These are phyloP conservation scores for Neolamprologus sp. DNA, from an alignment of 2,113 vertebrate species.

Conservation along the genomic window DNA sequence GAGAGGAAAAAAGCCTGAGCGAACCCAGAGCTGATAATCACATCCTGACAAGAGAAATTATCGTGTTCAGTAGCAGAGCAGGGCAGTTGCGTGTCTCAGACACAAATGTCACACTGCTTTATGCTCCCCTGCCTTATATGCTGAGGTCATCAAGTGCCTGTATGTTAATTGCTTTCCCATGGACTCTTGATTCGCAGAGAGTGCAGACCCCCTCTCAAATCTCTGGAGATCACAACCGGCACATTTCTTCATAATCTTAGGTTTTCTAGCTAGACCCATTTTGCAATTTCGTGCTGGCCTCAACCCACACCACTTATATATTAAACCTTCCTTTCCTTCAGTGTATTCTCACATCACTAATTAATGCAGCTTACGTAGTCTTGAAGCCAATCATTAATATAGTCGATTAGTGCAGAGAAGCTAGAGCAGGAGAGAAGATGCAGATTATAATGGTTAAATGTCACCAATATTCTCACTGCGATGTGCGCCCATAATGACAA, in stretches of 20 bases:
- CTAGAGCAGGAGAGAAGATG: neutral
- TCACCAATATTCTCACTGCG: slow-evolving; percentile 49
- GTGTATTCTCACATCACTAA: slow-evolving; percentile 21
- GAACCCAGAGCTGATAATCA: slow-evolving; percentile 46
- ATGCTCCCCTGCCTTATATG: neutral
- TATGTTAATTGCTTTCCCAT: slow-evolving; percentile 36
- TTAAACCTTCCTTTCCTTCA: neutral
- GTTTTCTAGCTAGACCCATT: neutral
- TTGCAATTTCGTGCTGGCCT: neutral
- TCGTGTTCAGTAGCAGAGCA: slow-evolving; percentile 19
- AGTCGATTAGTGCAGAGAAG: slow-evolving; percentile 44
- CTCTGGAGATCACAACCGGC: neutral
- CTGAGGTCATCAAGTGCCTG: slow-evolving; percentile 22
- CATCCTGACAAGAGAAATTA: slow-evolving; percentile 55
- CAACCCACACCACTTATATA: neutral
- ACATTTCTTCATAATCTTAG: neutral
- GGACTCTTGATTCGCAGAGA: neutral
- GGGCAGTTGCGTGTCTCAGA: slow-evolving; percentile 14
- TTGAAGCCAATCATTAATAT: slow-evolving; percentile 45
- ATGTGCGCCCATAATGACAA: slow-evolving; percentile 33
- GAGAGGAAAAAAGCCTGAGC: neutral
- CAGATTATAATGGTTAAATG: slow-evolving; percentile 43
- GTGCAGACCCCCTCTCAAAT: neutral
- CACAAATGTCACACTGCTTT: slow-evolving; percentile 43
- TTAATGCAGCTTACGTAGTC: slow-evolving; percentile 13